Percentiles rank a stretch among this genome's conserved stretches.
Conservation (phyloP, 2,113 vertebrate genomes). For the Prionailurus viverrinus region DNA sequence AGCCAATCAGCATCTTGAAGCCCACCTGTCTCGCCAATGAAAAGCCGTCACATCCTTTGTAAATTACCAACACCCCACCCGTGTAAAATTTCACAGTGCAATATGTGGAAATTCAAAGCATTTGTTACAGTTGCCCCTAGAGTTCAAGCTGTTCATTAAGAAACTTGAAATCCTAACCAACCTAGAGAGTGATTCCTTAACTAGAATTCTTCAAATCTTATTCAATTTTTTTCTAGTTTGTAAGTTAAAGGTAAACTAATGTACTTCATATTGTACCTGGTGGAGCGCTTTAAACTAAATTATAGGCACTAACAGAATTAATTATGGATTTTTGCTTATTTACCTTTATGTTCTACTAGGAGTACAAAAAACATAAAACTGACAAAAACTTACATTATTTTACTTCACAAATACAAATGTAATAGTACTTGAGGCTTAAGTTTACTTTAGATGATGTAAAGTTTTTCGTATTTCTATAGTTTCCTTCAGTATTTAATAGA, state of each 20-base stretch:
- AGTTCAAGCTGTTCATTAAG: not conserved
- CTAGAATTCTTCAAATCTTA: not conserved
- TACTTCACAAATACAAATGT: conserved; percentile 16
- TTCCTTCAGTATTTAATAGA: not conserved
- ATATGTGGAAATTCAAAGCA: not conserved
- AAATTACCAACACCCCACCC: not conserved
- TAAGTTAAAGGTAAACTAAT: not conserved
- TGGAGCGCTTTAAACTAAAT: not conserved
- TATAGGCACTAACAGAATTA: not conserved
- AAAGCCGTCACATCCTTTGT: not conserved
- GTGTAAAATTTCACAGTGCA: not conserved
- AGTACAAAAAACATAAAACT: not conserved
- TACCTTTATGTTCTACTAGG: not conserved
- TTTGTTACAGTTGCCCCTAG: not conserved
- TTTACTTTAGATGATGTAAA: not conserved
- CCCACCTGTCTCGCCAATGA: not conserved
- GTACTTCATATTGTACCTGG: not conserved
- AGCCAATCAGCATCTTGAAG: not conserved
- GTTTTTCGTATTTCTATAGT: not conserved
- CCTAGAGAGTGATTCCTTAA: not conserved
- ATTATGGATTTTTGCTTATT: not conserved
- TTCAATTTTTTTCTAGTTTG: not conserved
- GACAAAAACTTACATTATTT: not conserved
- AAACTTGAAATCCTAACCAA: not conserved
- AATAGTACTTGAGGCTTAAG: not conserved